Evolutionary conservation across 2,888 invertebrate species (phyloP).

Genomic region (Limnephilus auricula): DNA sequence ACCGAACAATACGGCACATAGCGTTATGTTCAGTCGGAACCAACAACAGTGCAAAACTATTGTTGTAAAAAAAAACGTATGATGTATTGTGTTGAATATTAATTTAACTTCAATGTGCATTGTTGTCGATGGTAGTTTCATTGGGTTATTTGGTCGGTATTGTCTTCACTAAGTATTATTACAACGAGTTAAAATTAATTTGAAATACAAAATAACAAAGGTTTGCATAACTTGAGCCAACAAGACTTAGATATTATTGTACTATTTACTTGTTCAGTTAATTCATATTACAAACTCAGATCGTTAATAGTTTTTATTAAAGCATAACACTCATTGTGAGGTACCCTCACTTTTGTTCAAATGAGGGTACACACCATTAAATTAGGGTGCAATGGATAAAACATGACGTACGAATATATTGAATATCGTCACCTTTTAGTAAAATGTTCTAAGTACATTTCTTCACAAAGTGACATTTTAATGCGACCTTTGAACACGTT

Average conservation of each 20-base stretch:
- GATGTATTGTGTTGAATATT: slow-evolving; percentile 10
- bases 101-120: neutral
- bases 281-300: neutral
- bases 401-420: too few species aligned
- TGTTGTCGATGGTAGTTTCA: neutral
- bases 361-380: too few species aligned
- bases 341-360: too few species aligned
- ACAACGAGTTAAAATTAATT: neutral
- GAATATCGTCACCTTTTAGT: too few species aligned
- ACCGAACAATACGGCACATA: neutral
- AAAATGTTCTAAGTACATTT: too few species aligned
- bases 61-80: slow-evolving; percentile 1
- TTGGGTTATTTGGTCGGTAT: neutral
- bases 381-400: too few species aligned
- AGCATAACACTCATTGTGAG: too few species aligned
- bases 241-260: neutral
- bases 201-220: neutral
- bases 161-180: neutral
- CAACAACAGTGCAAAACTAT: neutral
- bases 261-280: too few species aligned
- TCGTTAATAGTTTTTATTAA: too few species aligned
- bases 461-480: neutral
- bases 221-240: neutral
- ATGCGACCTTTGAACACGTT: neutral
- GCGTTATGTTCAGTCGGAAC: neutral